Evolutionary conservation across 2,888 invertebrate genomes (phyloP), one percentile per base, ranked within the genome.

Genomic region (Sacculina carcini): DNA sequence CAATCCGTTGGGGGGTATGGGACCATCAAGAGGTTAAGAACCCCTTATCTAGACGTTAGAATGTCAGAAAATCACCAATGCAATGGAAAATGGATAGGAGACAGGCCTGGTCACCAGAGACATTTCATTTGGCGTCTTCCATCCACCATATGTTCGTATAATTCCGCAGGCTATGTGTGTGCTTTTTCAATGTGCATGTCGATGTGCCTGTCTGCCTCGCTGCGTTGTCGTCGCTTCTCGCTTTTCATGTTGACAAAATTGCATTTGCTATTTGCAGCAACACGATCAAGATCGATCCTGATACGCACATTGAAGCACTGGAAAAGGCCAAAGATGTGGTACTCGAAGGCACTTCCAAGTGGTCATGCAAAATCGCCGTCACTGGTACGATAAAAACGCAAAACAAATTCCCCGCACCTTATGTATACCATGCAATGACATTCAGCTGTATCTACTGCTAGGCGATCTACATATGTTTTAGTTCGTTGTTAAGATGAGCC

Each of bases 341-440:
- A 71, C 84, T 92, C 70, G 90, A 90, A 74, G 92, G 92, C 72
- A 92, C 90, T 66, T 90, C 90, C 70, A 90, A 92, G 75, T 92
- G 92, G 92, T 90, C 90, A 71, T 89, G 89, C 79, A 92, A 92
- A 80, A 87, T 92, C 76, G 89, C 89, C 71, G 90, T 92, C 69
- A 92, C 90, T 87, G 90, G 90, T 92, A 80, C 56, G 31, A 32
- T n/a, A n/a, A n/a, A n/a, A n/a, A n/a, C n/a, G n/a, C n/a, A n/a
- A n/a, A n/a, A n/a, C n/a, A n/a, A n/a, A n/a, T n/a, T n/a, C n/a
- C n/a, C n/a, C n/a, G n/a, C n/a, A n/a, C n/a, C n/a, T n/a, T n/a
- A n/a, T n/a, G n/a, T n/a, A n/a, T n/a, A n/a, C n/a, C n/a, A n/a
- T n/a, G n/a, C n/a, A n/a, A n/a, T n/a, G n/a, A n/a, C n/a, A n/a